Conservation (phyloP, 2,797 vertebrate genomes). For the Ceyx erithaca region DNA sequence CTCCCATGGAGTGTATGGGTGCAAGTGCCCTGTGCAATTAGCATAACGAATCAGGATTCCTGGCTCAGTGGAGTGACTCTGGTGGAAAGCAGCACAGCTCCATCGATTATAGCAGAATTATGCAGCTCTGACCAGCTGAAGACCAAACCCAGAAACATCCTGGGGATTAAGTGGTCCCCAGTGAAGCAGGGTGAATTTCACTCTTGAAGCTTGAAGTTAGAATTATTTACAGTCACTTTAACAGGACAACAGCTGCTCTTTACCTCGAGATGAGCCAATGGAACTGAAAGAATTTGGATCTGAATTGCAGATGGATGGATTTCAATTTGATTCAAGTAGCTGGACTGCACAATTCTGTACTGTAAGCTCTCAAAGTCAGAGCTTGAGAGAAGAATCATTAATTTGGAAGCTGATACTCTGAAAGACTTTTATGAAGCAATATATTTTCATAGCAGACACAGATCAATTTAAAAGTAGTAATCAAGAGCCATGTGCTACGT, state of each 20-base stretch:
- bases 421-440: conserved; percentile 66
- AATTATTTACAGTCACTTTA: conserved; percentile 73
- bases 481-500: conserved; percentile 57
- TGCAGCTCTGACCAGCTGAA: not conserved
- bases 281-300: conserved; percentile 69
- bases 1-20: fast-evolving
- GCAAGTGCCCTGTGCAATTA: not conserved
- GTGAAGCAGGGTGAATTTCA: conserved; percentile 18
- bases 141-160: not conserved
- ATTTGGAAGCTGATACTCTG: conserved; percentile 60
- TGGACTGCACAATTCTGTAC: conserved; percentile 14
- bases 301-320: conserved; percentile 63
- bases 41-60: not conserved
- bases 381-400: conserved; percentile 60
- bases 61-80: fast-evolving
- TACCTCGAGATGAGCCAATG: conserved; percentile 63
- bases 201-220: conserved; percentile 35
- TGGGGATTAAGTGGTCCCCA: not conserved
- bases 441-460: conserved; percentile 64
- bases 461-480: conserved; percentile 70
- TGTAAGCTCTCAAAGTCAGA: conserved; percentile 49
- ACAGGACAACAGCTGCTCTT: conserved; percentile 67
- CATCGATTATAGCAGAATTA: fast-evolving
- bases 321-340: conserved; percentile 69
- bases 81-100: not conserved